Percentiles rank a stretch among this genome's conserved stretches.
Evolutionary conservation across 2,797 vertebrate genomes (phyloP).

Genomic region (Siniperca scherzeri): DNA sequence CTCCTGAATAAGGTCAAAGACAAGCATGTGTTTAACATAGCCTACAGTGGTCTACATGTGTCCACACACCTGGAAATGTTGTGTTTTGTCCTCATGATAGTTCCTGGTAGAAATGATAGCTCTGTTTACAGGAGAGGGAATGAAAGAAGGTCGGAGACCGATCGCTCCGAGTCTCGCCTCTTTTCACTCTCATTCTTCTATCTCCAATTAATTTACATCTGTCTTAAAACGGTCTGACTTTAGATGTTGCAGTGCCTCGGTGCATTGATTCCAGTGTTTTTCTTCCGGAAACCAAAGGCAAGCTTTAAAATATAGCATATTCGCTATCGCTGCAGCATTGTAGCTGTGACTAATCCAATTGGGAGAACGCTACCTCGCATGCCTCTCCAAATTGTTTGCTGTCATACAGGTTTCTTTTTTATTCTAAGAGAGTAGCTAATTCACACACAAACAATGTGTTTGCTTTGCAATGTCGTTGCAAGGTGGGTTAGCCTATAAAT

Average conservation of each 20-base stretch:
- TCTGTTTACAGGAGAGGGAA: slow-evolving; percentile 23
- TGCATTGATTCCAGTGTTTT: slow-evolving; percentile 20
- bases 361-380: slow-evolving; percentile 54
- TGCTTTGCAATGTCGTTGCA: slow-evolving; percentile 55
- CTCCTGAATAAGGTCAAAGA: slow-evolving; percentile 50
- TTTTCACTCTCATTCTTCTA: slow-evolving; percentile 28
- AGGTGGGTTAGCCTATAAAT: slow-evolving; percentile 34
- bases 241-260: not conserved
- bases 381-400: slow-evolving; percentile 52
- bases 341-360: slow-evolving; percentile 79
- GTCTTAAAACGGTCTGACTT: slow-evolving; percentile 23
- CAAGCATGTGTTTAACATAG: not conserved
- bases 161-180: slow-evolving; percentile 67
- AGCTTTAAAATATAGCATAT: slow-evolving; percentile 41
- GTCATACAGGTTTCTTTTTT: slow-evolving; percentile 21
- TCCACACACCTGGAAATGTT: slow-evolving; percentile 27
- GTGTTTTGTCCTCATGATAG: slow-evolving; percentile 23
- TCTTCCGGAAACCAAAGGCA: slow-evolving; percentile 40
- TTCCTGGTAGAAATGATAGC: slow-evolving; percentile 26
- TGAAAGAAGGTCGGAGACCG: slow-evolving; percentile 60
- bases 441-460: slow-evolving; percentile 23
- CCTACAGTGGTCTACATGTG: not conserved
- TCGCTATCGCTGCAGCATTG: slow-evolving; percentile 77
- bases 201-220: slow-evolving; percentile 1
- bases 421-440: slow-evolving; percentile 5